Conservation (phyloP, 2,113 vertebrate species). For the Osmerus mordax region DNA sequence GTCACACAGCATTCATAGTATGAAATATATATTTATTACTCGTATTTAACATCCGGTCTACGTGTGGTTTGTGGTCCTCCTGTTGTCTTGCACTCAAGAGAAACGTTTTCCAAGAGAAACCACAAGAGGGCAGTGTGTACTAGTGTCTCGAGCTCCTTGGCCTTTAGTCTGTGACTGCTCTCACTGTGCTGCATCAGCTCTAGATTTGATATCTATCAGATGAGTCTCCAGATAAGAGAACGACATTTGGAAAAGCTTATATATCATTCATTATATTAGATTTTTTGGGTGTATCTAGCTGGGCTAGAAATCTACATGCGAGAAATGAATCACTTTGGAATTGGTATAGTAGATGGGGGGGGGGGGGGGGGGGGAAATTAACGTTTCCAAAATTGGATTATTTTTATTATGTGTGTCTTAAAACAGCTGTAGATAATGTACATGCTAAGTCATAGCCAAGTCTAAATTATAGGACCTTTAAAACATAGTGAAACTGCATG, state of each 20-base stretch:
- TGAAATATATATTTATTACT: no score
- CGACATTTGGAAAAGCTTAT: neutral
- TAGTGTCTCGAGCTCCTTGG: neutral
- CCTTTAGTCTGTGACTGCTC: slow-evolving; percentile 10
- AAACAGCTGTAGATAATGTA: slow-evolving; percentile 45
- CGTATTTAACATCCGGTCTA: neutral
- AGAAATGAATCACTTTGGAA: slow-evolving; percentile 41
- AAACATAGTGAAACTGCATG: slow-evolving; percentile 13
- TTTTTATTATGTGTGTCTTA: slow-evolving; percentile 34
- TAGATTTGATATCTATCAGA: slow-evolving; percentile 26
- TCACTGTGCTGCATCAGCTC: slow-evolving; percentile 23
- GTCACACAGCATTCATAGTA: no score
- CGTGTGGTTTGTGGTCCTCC: neutral
- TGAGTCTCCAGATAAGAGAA: no score
- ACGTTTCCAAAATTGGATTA: slow-evolving; percentile 29
- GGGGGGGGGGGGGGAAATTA: slow-evolving; percentile 29
- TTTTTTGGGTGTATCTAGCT: slow-evolving; percentile 55
- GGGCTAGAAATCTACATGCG: slow-evolving; percentile 57
- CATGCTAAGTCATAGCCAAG: slow-evolving; percentile 31
- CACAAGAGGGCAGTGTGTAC: slow-evolving; percentile 64
- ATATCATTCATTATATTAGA: neutral
- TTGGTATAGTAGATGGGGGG: slow-evolving; percentile 29
- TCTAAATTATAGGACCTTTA: slow-evolving; percentile 9
- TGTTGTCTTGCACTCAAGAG: neutral
- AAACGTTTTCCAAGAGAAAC: slow-evolving; percentile 11